Conservation (phyloP, 2,888 invertebrate species). For the Meliscaeva auricollis region DNA sequence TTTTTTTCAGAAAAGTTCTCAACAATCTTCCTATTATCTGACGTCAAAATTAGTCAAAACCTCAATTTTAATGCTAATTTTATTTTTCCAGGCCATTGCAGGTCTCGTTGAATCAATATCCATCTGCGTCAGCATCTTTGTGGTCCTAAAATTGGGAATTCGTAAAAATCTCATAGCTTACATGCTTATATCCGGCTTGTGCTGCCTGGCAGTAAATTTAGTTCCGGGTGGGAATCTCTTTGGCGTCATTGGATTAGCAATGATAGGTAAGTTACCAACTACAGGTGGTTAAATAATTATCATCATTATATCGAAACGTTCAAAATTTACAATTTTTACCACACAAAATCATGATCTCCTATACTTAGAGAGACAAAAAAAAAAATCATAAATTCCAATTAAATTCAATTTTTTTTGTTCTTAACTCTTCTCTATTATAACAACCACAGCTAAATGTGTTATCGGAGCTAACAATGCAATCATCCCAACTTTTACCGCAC, state of each 20-base stretch:
- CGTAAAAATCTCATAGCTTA: slow-evolving; percentile 88
- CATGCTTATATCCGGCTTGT: slow-evolving; percentile 88
- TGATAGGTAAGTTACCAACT: slow-evolving; percentile 86
- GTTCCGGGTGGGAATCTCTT: slow-evolving; percentile 85
- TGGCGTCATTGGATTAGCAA: slow-evolving; percentile 88
- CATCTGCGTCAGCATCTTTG: slow-evolving; percentile 89
- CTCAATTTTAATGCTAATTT: background rate
- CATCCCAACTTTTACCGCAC: slow-evolving; percentile 90
- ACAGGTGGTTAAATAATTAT: background rate
- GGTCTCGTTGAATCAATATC: slow-evolving; percentile 91
- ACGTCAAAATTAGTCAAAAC: background rate
- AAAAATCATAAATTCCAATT: slow-evolving; percentile 24
- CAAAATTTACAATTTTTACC: background rate
- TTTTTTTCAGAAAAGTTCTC: no score
- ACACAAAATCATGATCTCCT: slow-evolving; percentile 9
- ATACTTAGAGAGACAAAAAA: background rate
- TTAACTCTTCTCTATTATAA: slow-evolving; percentile 23
- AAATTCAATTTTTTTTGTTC: slow-evolving; percentile 15
- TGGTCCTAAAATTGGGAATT: slow-evolving; percentile 89
- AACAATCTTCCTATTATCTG: no score
- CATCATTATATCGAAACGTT: background rate
- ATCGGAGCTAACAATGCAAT: slow-evolving; percentile 92
- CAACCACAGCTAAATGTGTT: slow-evolving; percentile 87
- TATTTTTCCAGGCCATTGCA: slow-evolving; percentile 85
- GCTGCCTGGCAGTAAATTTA: slow-evolving; percentile 87